Percentiles rank a stretch among this genome's conserved stretches.
phyloP scores from a whole-genome alignment of 1,140 invertebrate genomes.

The Acromyrmex echinatior region DNA sequence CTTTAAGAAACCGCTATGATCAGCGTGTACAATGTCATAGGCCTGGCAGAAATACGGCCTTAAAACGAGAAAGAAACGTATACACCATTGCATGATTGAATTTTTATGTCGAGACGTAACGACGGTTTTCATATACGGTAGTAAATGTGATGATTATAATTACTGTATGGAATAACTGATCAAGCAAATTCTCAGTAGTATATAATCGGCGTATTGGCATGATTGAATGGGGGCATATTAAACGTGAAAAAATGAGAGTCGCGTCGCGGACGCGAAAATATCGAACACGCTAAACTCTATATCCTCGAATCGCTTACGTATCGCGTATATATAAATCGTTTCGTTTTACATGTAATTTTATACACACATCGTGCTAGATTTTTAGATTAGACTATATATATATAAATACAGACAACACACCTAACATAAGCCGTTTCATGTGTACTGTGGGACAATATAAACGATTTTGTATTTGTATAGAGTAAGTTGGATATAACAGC shows the following conservation, averaged over 20 bases:
- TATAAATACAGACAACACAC: conserved; percentile 69
- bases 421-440: conserved; percentile 81
- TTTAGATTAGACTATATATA: conserved; percentile 75
- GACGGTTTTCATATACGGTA: conserved; percentile 53
- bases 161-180: conserved; percentile 29
- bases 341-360: conserved; percentile 78
- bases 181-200: conserved; percentile 41
- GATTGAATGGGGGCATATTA: conserved; percentile 8
- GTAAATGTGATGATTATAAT: conserved; percentile 59
- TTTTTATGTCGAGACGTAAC: conserved; percentile 45
- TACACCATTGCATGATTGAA: conserved; percentile 60
- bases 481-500: conserved; percentile 74
- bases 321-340: conserved; percentile 69
- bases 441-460: conserved; percentile 84
- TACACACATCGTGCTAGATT: conserved; percentile 75
- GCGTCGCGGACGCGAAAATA: neutral
- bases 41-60: conserved; percentile 47
- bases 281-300: conserved; percentile 44
- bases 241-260: conserved; percentile 12
- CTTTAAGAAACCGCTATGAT: conserved; percentile 18
- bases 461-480: conserved; percentile 86
- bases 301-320: conserved; percentile 68
- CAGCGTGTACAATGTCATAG: neutral
- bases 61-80: conserved; percentile 23
- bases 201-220: conserved; percentile 42